These are phyloP conservation scores for Echinarachnius parma DNA, from an alignment of 53 echinoderm and acorn worm species.

Conservation along the genomic window DNA sequence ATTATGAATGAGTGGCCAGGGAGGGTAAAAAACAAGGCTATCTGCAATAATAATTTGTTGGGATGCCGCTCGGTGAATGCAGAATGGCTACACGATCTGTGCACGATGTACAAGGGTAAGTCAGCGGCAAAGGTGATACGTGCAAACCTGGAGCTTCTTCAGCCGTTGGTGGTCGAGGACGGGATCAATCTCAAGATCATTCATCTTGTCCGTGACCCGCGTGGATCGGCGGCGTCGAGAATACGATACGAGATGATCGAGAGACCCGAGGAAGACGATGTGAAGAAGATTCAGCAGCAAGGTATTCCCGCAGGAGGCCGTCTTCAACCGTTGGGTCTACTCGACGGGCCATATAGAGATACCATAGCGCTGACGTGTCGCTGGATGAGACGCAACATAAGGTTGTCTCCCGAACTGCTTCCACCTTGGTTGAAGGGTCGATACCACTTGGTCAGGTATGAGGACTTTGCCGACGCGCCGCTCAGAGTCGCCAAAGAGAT, in stretches of 20 bases:
- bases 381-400: conserved; percentile 60
- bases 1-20: conserved; percentile 47
- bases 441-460: conserved; percentile 71
- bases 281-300: not conserved
- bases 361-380: conserved; percentile 38
- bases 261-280: too few species aligned
- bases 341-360: not conserved
- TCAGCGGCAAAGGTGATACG: conserved; percentile 66
- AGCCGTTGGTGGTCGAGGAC: conserved; percentile 50
- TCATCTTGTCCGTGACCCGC: conserved; percentile 70
- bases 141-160: conserved; percentile 49
- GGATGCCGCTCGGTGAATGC: too few species aligned
- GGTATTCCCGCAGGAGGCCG: not conserved
- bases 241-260: too few species aligned
- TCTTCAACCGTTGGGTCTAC: not conserved
- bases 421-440: conserved; percentile 61
- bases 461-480: conserved; percentile 62
- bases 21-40: conserved; percentile 23
- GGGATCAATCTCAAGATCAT: conserved; percentile 65
- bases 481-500: conserved; percentile 53
- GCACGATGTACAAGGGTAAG: too few species aligned
- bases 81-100: too few species aligned
- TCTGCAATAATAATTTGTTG: too few species aligned
- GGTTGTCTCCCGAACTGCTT: conserved; percentile 21
- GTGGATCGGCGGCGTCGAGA: conserved; percentile 65